Conservation (phyloP, 2,113 vertebrate species). For the Salvator merianae region DNA sequence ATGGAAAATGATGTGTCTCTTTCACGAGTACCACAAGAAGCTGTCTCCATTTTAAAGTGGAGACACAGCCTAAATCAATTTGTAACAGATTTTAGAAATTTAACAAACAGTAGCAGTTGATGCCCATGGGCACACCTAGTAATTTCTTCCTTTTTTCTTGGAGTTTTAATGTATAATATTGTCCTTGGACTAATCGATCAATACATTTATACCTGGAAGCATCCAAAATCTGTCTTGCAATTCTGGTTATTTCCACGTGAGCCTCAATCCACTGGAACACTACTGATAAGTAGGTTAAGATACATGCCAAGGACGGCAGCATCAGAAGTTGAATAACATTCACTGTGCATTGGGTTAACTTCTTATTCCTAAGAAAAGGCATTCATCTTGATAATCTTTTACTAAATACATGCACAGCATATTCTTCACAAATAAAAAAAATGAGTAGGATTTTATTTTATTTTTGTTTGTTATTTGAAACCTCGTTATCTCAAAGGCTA, state of each 20-base stretch:
- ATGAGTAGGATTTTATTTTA: slow-evolving; percentile 42
- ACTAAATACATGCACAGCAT: slow-evolving; percentile 19
- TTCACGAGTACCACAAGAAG: too few relatives aligned
- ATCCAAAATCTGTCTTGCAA: too few relatives aligned
- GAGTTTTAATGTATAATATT: too few relatives aligned
- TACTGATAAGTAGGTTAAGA: neutral
- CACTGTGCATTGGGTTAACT: neutral
- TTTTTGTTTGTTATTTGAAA: slow-evolving; percentile 54
- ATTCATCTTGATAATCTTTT: slow-evolving; percentile 37
- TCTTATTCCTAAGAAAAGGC: slow-evolving; percentile 21
- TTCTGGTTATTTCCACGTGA: too few relatives aligned
- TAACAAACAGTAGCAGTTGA: neutral
- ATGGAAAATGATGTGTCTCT: too few relatives aligned
- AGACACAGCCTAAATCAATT: neutral
- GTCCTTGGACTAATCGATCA: too few relatives aligned
- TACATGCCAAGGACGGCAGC: neutral
- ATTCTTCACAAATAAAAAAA: neutral
- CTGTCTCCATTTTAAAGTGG: too few relatives aligned
- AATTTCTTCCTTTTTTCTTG: too few relatives aligned
- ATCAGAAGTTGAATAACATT: neutral
- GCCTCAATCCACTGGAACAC: too few relatives aligned
- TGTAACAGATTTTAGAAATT: neutral
- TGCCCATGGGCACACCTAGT: too few relatives aligned
- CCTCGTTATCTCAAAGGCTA: slow-evolving; percentile 50
- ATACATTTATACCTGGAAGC: too few relatives aligned